phyloP scores from a whole-genome alignment of 2,797 vertebrate species.

The Myoxocephalus aenaeus region DNA sequence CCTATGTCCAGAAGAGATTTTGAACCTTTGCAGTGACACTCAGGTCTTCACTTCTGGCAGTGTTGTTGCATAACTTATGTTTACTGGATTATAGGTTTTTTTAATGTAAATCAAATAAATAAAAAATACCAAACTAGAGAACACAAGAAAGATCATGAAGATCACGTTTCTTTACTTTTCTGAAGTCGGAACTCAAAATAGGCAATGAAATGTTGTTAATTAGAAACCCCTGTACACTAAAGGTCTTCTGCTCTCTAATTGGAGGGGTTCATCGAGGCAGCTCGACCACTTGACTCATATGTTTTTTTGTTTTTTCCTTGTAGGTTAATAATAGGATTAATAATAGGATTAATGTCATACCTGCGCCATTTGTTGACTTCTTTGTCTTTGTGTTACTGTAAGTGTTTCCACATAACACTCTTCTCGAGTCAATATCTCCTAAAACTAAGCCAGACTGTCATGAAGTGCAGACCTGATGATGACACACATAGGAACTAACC shows the following conservation, averaged over 20 bases:
- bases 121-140: not conserved
- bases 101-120: not conserved
- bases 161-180: not conserved
- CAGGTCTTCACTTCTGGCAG: not conserved
- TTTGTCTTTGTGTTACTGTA: slow-evolving; percentile 44
- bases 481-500: slow-evolving; percentile 13
- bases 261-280: slow-evolving; percentile 31
- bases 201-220: slow-evolving; percentile 54
- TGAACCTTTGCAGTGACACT: too few relatives aligned
- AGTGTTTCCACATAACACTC: slow-evolving; percentile 27
- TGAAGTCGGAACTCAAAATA: slow-evolving; percentile 43
- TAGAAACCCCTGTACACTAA: slow-evolving; percentile 47
- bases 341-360: slow-evolving; percentile 54
- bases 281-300: slow-evolving; percentile 13
- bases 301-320: slow-evolving; percentile 32
- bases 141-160: not conserved
- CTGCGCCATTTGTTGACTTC: slow-evolving; percentile 50
- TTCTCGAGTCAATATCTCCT: slow-evolving; percentile 56
- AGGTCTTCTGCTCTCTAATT: slow-evolving; percentile 56
- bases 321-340: slow-evolving; percentile 57
- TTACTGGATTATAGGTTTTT: not conserved
- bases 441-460: slow-evolving; percentile 28
- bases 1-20: not conserved
- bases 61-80: not conserved
- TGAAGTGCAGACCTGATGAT: slow-evolving; percentile 5